phyloP scores from a whole-genome alignment of 1,140 invertebrate genomes.

The Nebria ingens region DNA sequence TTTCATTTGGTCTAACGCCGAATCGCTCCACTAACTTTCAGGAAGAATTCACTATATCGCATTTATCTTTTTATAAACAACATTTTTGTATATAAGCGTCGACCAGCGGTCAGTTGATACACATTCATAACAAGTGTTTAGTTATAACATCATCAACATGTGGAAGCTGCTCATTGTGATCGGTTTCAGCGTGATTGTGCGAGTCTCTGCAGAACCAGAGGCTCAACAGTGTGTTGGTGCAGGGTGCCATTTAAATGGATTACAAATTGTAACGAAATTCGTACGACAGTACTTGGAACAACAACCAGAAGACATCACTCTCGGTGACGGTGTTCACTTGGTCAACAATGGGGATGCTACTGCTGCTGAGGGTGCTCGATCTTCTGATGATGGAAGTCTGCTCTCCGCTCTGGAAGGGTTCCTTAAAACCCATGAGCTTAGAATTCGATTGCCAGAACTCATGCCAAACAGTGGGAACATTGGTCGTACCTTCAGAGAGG shows the following conservation, averaged over 20 bases:
- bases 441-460: conserved; percentile 55
- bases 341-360: conserved; percentile 35
- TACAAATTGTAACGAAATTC: conserved; percentile 28
- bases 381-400: conserved; percentile 39
- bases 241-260: conserved; percentile 19
- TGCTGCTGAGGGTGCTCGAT: conserved; percentile 36
- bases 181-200: conserved; percentile 11
- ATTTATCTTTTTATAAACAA: neutral
- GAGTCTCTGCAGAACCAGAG: neutral
- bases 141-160: conserved; percentile 21
- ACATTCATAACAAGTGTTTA: neutral
- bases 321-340: conserved; percentile 51
- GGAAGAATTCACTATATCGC: conserved; percentile 6
- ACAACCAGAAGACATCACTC: conserved; percentile 36
- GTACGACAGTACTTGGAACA: conserved; percentile 28
- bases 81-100: conserved; percentile 5
- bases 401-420: conserved; percentile 51
- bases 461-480: conserved; percentile 33
- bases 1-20: neutral
- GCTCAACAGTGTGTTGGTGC: conserved; percentile 1
- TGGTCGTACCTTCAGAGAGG: conserved; percentile 28
- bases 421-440: conserved; percentile 54
- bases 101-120: conserved; percentile 7
- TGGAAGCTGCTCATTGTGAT: conserved; percentile 24
- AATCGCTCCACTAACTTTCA: conserved; percentile 6